Conservation (phyloP, 2,797 vertebrate genomes). For the Cynopterus sphinx region DNA sequence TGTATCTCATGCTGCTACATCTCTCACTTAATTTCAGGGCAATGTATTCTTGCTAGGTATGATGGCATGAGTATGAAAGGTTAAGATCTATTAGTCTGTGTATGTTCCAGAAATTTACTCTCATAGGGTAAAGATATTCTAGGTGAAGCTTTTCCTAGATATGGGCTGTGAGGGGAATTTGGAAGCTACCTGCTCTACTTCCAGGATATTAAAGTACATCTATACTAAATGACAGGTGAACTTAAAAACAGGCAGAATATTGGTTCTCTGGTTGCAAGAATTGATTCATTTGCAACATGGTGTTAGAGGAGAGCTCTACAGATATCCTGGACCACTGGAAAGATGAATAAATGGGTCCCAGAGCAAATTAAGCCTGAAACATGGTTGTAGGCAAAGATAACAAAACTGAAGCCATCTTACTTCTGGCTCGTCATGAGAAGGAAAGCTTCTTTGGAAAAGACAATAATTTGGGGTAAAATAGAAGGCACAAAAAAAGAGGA, state of each 20-base stretch:
- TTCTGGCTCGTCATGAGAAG: background rate
- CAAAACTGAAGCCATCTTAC: background rate
- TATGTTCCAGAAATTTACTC: background rate
- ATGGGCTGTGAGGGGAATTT: background rate
- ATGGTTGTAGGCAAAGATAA: no score
- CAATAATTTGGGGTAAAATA: background rate
- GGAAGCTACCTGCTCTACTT: background rate
- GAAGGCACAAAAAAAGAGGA: background rate
- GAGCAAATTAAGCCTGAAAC: no score
- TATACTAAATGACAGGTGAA: background rate
- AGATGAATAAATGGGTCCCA: background rate
- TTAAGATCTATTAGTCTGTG: background rate
- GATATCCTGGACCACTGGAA: background rate
- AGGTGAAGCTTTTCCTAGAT: background rate
- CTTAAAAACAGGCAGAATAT: background rate
- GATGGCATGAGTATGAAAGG: background rate
- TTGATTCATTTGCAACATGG: background rate
- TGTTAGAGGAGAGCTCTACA: background rate
- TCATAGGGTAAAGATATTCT: background rate
- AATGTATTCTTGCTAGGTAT: background rate
- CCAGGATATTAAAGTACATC: background rate
- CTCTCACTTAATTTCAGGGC: background rate
- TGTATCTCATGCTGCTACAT: background rate
- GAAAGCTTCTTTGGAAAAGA: background rate
- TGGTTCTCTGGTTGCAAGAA: background rate